Evolutionary conservation across 2,888 invertebrate species (phyloP).

Genomic region (Sphaerolaimus hirsutus): DNA sequence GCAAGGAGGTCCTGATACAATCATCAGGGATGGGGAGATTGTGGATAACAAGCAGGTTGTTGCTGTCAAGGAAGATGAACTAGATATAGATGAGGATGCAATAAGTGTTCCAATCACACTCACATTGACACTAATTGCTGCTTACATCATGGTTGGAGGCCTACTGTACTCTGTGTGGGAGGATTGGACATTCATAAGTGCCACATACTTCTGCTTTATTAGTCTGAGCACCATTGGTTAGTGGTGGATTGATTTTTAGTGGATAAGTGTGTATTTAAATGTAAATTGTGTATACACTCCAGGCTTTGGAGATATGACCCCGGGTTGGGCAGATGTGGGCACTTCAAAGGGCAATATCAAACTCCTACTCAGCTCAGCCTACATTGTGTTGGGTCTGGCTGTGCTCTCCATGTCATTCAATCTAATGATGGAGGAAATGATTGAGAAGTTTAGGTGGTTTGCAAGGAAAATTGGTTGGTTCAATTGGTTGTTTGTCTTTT

Average conservation of each 20-base stretch:
- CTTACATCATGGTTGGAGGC: slow-evolving; percentile 8
- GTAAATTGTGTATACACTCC: too few species aligned
- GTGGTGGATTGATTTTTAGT: too few species aligned
- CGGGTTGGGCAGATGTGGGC: slow-evolving; percentile 6
- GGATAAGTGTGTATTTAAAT: too few species aligned
- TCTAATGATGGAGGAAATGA: slow-evolving; percentile 9
- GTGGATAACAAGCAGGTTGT: too few species aligned
- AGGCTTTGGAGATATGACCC: slow-evolving; percentile 8
- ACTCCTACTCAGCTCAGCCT: slow-evolving; percentile 4
- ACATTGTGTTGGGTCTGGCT: slow-evolving; percentile 8
- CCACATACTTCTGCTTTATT: slow-evolving; percentile 9
- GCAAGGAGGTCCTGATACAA: too few species aligned
- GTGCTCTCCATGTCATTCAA: slow-evolving; percentile 9
- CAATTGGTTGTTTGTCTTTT: too few species aligned
- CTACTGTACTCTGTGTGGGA: slow-evolving; percentile 7
- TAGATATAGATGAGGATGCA: too few species aligned
- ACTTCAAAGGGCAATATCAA: slow-evolving; percentile 5
- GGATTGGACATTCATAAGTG: slow-evolving; percentile 6
- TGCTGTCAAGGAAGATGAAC: too few species aligned
- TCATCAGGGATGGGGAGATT: too few species aligned
- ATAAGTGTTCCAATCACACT: too few species aligned
- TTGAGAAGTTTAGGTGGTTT: slow-evolving; percentile 7
- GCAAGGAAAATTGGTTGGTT: slow-evolving; percentile 3
- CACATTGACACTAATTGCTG: slow-evolving; percentile 7
- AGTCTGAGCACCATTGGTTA: slow-evolving; percentile 7